Evolutionary conservation across 2,888 invertebrate genomes (phyloP), one percentile per base, ranked within the genome.

Genomic region (Timema podura): DNA sequence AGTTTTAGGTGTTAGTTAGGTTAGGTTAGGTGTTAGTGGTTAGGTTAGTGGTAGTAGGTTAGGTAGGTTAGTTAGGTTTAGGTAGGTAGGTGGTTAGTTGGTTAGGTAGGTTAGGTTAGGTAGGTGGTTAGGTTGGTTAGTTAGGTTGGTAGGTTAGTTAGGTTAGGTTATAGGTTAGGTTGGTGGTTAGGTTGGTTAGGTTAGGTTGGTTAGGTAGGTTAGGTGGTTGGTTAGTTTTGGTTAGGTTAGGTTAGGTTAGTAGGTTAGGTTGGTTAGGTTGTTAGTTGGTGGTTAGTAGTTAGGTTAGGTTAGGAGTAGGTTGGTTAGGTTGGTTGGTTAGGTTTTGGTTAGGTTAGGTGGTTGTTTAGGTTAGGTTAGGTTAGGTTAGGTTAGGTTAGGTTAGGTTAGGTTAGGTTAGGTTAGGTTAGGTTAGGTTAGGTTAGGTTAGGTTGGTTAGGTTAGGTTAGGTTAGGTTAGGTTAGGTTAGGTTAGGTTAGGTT

Each of bases 341-440:
- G 74, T 75, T 75, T 75, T 74, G 75, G 75, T 76, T 73, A 74
- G 76, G 73, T 74, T 71, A 71, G 75, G 74, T 73, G n/a, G n/a
- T 71, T 73, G 76, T 48, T 74, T 75, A 75, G 74, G 76, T 71
- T 70, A 72, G 69, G 69, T 73, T 72, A 73, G 72, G 72, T 73
- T 70, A 68, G 71, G 73, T 73, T 71, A 69, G 69, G 73, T 70
- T 72, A 65, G 64, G 72, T 71, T 72, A 71, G 71, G 72, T 72
- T 72, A 70, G 70, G 51, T 67, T 67, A 67, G 67, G 67, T 67
- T 67, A 16, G 48, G 66, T 47, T 66, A 48, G 64, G 64, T 64
- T 69, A 67, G 72, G 73, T 73, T 73, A 70, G 72, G 72, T 73
- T 72, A 73, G 73, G 73, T 73, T 73, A 71, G 67, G 72, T 68